Evolutionary conservation across 2,888 invertebrate species (phyloP).

Genomic region (Acronicta leporina): DNA sequence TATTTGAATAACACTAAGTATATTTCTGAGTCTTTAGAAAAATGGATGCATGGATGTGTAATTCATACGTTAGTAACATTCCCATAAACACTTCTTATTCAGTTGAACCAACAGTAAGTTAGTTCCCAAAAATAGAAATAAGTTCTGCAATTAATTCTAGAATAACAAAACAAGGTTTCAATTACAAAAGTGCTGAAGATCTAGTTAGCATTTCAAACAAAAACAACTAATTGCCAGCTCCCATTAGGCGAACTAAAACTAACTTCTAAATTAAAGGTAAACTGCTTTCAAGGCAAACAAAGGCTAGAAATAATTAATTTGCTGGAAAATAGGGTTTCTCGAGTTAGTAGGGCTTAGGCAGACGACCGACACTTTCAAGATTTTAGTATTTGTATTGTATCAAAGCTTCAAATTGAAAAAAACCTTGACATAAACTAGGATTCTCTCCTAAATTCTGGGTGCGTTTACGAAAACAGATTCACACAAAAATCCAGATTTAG

Average conservation of each 20-base stretch:
- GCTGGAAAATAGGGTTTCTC: conserved; percentile 8
- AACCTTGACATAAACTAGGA: not conserved
- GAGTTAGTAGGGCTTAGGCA: not conserved
- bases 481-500: too few relatives aligned
- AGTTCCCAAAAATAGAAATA: too few relatives aligned
- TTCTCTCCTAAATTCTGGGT: too few relatives aligned
- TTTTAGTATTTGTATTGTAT: not conserved
- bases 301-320: conserved; percentile 34
- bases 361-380: conserved; percentile 1
- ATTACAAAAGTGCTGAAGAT: conserved; percentile 10
- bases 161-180: conserved; percentile 13
- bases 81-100: too few relatives aligned
- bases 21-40: too few relatives aligned
- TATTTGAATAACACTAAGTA: too few relatives aligned
- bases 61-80: too few relatives aligned
- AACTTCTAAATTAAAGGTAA: conserved; percentile 37
- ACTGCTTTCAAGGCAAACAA: conserved; percentile 40
- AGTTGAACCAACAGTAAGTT: too few relatives aligned
- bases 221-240: conserved; percentile 35
- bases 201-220: conserved; percentile 39
- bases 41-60: too few relatives aligned
- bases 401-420: not conserved
- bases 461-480: too few relatives aligned
- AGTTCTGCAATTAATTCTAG: not conserved
- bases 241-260: conserved; percentile 37